phyloP scores from a whole-genome alignment of 2,113 vertebrate genomes.

The Gallinago paraguaiae region DNA sequence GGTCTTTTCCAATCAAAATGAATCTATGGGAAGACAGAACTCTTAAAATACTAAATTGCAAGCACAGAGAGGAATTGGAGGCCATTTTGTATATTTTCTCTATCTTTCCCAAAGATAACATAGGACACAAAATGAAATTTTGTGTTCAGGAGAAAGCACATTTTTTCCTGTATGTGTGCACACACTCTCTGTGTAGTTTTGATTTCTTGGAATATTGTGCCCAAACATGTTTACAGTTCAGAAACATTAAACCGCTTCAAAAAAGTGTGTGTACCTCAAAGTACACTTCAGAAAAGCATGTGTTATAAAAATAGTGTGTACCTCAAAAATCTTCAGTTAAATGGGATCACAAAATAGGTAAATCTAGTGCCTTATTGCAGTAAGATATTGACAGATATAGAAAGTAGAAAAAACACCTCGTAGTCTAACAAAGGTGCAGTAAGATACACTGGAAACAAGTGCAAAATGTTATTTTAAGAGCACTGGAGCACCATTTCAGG shows the following conservation, averaged over 20 bases:
- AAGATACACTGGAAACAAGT: not conserved
- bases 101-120: not conserved
- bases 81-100: not conserved
- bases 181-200: not conserved
- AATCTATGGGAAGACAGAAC: not conserved
- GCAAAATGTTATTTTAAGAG: not conserved
- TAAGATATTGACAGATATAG: not conserved
- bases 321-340: not conserved
- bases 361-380: not conserved
- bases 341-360: not conserved
- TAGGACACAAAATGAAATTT: not conserved
- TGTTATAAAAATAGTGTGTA: not conserved
- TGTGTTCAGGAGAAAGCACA: not conserved
- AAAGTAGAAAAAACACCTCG: not conserved
- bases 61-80: not conserved
- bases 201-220: not conserved
- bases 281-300: no score
- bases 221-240: not conserved
- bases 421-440: not conserved
- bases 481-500: not conserved
- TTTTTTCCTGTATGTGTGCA: not conserved
- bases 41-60: not conserved
- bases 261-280: not conserved
- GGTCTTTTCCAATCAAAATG: no score
- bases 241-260: not conserved